Percentiles rank a stretch among this genome's conserved stretches.
These are phyloP conservation scores for Zygothrica quintamaculata DNA, from an alignment of 2,888 invertebrate species.

Conservation along the genomic window DNA sequence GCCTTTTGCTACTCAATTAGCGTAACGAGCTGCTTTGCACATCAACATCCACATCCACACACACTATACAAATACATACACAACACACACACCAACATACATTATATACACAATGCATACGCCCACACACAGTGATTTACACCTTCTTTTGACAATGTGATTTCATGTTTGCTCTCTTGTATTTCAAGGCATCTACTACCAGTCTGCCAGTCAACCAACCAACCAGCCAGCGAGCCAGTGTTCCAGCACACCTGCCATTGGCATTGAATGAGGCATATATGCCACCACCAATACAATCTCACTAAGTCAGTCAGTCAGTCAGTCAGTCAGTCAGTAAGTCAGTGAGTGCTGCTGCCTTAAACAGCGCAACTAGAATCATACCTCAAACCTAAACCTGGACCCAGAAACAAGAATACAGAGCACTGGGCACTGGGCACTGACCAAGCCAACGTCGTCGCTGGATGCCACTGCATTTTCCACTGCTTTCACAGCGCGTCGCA, in stretches of 20 bases:
- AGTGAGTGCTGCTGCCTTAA: too few species aligned
- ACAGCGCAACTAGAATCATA: background rate
- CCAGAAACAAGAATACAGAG: too few species aligned
- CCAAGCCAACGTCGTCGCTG: conserved; percentile 17
- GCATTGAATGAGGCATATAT: conserved; percentile 56
- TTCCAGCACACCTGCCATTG: conserved; percentile 75
- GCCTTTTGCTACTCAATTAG: conserved; percentile 73
- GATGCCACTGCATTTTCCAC: conserved; percentile 5
- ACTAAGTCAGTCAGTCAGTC: background rate
- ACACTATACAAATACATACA: background rate
- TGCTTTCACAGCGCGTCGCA: conserved; percentile 10
- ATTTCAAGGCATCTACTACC: conserved; percentile 36
- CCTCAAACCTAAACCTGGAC: background rate
- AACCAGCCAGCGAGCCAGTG: too few species aligned
- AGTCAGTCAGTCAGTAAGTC: conserved; percentile 1
- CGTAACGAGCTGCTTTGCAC: conserved; percentile 35
- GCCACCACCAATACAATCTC: conserved; percentile 1
- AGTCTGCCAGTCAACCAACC: too few species aligned
- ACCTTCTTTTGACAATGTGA: conserved; percentile 45
- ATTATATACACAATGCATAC: too few species aligned
- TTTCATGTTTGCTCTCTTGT: conserved; percentile 41
- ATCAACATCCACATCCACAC: conserved; percentile 4
- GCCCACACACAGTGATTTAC: background rate
- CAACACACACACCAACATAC: background rate
- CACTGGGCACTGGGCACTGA: conserved; percentile 30